phyloP scores from a whole-genome alignment of 2,888 invertebrate species.

The Amorpha juglandis region DNA sequence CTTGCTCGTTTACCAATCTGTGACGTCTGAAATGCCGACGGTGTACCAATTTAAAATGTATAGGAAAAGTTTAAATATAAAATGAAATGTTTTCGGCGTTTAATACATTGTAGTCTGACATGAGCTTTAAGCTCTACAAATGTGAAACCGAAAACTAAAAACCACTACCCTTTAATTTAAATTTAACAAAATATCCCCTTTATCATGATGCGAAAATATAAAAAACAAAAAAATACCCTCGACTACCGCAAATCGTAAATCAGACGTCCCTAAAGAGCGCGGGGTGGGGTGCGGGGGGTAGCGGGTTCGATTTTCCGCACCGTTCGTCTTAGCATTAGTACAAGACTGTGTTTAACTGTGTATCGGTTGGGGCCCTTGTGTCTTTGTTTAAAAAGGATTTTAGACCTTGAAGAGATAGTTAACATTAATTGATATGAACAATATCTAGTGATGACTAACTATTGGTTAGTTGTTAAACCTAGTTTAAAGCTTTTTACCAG shows the following conservation, averaged over 20 bases:
- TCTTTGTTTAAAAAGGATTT: conserved; percentile 37
- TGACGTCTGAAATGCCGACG: no score
- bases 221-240: conserved; percentile 48
- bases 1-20: no score
- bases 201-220: background rate
- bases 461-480: no score
- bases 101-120: no score
- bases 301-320: conserved; percentile 82
- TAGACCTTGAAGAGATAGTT: background rate
- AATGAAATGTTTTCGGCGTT: no score
- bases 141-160: no score
- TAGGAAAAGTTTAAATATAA: no score
- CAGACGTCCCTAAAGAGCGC: conserved; percentile 72
- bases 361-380: conserved; percentile 68
- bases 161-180: background rate
- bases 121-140: no score
- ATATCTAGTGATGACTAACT: no score
- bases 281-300: conserved; percentile 50
- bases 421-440: no score
- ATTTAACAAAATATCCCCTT: conserved; percentile 3
- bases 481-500: no score
- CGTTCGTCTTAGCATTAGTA: conserved; percentile 83
- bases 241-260: conserved; percentile 73
- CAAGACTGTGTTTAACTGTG: conserved; percentile 81
- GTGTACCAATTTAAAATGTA: no score